A percentile compares a stretch with the other conserved stretches of the same genome.
Evolutionary conservation across 2,888 invertebrate genomes (phyloP).

Genomic region (Calephelis perditalis): DNA sequence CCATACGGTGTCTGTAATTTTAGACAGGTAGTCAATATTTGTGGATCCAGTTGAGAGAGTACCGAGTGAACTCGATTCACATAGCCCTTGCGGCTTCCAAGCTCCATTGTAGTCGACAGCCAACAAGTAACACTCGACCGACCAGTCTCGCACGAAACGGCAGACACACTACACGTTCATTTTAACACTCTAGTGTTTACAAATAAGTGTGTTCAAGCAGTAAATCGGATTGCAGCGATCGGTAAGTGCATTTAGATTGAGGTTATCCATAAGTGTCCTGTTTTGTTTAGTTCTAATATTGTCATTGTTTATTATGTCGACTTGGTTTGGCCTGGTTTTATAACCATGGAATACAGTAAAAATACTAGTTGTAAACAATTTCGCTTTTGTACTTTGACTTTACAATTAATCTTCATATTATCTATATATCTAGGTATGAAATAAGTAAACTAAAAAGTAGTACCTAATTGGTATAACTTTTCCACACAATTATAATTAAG

Average conservation of each 20-base stretch:
- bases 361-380: too few species aligned
- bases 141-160: slow-evolving; percentile 54
- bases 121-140: slow-evolving; percentile 25
- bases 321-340: slow-evolving; percentile 4
- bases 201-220: slow-evolving; percentile 53
- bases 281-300: slow-evolving; percentile 34
- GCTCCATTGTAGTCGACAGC: slow-evolving; percentile 21
- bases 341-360: background rate
- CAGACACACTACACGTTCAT: slow-evolving; percentile 47
- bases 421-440: too few species aligned
- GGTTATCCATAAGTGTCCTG: slow-evolving; percentile 39
- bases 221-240: slow-evolving; percentile 57
- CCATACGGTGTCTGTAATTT: slow-evolving; percentile 18
- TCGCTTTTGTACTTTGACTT: too few species aligned
- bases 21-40: slow-evolving; percentile 29
- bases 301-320: slow-evolving; percentile 26
- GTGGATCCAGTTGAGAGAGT: slow-evolving; percentile 32
- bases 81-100: slow-evolving; percentile 32
- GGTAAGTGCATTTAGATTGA: slow-evolving; percentile 59
- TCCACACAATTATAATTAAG: too few species aligned
- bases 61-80: slow-evolving; percentile 59
- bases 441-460: too few species aligned
- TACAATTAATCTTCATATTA: too few species aligned
- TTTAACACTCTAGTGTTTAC: slow-evolving; percentile 49
- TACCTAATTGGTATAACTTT: too few species aligned